Evolutionary conservation across 2,888 invertebrate species (phyloP).

Genomic region (Creontiades dilutus): DNA sequence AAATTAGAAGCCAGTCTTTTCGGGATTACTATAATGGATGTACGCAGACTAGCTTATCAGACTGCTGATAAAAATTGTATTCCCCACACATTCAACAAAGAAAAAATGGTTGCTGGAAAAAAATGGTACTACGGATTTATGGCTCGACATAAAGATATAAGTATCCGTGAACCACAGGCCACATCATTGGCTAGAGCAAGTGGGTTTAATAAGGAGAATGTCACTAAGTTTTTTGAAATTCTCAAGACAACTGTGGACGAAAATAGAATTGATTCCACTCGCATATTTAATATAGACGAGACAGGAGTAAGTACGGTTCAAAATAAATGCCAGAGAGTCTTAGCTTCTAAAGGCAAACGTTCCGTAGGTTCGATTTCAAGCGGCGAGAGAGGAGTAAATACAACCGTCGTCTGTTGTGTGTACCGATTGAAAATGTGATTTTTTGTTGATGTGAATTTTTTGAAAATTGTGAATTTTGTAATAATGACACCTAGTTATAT

Average conservation of each 20-base stretch:
- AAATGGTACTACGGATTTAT: slow-evolving; percentile 36
- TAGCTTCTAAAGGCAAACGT: background rate
- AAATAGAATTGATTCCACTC: background rate
- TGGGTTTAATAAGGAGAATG: background rate
- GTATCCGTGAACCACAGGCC: background rate
- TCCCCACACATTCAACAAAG: background rate
- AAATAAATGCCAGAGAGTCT: background rate
- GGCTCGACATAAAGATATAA: background rate
- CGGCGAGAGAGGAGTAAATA: background rate
- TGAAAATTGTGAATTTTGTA: no score
- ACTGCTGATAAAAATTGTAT: slow-evolving; percentile 40
- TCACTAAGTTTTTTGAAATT: background rate
- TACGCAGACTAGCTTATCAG: slow-evolving; percentile 17
- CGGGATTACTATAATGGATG: background rate
- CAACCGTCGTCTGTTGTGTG: background rate
- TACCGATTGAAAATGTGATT: no score
- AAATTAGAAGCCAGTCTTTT: background rate
- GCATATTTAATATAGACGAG: background rate
- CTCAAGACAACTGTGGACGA: background rate
- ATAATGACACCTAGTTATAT: no score
- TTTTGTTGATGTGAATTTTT: no score
- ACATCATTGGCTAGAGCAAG: background rate
- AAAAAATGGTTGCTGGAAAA: background rate
- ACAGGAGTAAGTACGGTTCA: background rate
- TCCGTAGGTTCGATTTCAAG: background rate